These are phyloP conservation scores for Turritopsis dohrnii DNA, from an alignment of 30 jellyfish, hydroid and myxozoan genomes.

Conservation along the genomic window DNA sequence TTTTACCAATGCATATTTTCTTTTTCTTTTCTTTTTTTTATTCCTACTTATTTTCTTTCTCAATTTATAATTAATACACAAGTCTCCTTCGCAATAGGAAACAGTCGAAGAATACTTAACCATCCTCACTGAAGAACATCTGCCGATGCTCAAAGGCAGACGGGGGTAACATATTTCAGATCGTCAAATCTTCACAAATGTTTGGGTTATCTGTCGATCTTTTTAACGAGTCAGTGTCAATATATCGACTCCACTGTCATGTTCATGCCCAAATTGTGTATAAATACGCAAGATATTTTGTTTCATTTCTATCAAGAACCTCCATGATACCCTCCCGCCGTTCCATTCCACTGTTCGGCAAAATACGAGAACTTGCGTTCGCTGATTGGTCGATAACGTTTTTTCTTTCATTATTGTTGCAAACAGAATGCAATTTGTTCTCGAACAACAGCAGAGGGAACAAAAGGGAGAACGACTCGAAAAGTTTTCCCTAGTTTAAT, in stretches of 20 bases:
- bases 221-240: background rate
- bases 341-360: background rate
- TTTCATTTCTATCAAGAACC: background rate
- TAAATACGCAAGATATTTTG: too few relatives aligned
- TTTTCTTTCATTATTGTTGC: background rate
- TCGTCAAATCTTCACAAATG: background rate
- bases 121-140: background rate
- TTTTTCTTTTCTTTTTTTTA: too few relatives aligned
- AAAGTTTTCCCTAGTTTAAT: background rate
- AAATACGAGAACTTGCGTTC: background rate
- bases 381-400: background rate
- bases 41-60: background rate
- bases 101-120: background rate
- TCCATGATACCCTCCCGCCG: background rate
- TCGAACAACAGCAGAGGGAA: background rate
- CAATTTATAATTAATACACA: background rate
- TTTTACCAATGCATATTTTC: background rate
- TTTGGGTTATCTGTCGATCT: background rate
- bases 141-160: background rate
- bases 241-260: background rate
- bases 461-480: background rate
- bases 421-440: background rate
- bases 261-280: background rate
- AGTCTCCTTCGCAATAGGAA: background rate
- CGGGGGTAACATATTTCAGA: background rate